Base-by-base conservation (phyloP, 2,888 invertebrate genomes). In the Poecilobothrus nobilitatus region DNA sequence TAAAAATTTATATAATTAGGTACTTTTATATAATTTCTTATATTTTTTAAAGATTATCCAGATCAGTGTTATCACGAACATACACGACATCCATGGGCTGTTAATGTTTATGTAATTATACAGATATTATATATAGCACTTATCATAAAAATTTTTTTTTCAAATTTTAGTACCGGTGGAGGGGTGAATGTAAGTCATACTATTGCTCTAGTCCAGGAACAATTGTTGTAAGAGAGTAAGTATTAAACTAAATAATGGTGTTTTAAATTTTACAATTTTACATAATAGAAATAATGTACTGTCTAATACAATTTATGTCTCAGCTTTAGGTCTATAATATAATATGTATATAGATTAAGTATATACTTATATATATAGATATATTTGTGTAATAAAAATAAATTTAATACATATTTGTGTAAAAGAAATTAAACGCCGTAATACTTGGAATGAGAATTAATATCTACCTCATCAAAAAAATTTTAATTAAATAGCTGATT, bases 21-120 rank as follows among this genome's bases (percentile, higher is more conserved):
- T 4, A 62, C 10, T 21, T 62, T 62, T n/a, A 37, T 10, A 8
- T 37, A 10, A 37, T 37, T 37, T 37, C 7, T 37, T 37, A 8
- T 37, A 10, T 37, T n/a, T 18, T 12, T 53, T 53, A 53, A n/a
- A 63, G 63, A 63, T 27, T 63, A 63, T 27, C 63, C 63, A 10
- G 63, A 27, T 33, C 63, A 63, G n/a, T 63, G 63, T 63, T 63
- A 63, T 63, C 63, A 63, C 27, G 27, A 63, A 7, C 27, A 27
- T 12, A 63, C 63, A 15, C 12, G 27, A 33, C 18, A 63, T 63
- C 27, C 27, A 53, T 53, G 53, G 53, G 9, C 53, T 18, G 53
- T 53, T 53, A 53, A 53, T 53, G 18, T 53, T 53, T 53, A 53
- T 53, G 53, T 53, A n/a, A 53, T 53, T 37, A 37, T 37, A 10